Evolutionary conservation across 2,888 invertebrate species (phyloP).

Genomic region (Noctua janthe): DNA sequence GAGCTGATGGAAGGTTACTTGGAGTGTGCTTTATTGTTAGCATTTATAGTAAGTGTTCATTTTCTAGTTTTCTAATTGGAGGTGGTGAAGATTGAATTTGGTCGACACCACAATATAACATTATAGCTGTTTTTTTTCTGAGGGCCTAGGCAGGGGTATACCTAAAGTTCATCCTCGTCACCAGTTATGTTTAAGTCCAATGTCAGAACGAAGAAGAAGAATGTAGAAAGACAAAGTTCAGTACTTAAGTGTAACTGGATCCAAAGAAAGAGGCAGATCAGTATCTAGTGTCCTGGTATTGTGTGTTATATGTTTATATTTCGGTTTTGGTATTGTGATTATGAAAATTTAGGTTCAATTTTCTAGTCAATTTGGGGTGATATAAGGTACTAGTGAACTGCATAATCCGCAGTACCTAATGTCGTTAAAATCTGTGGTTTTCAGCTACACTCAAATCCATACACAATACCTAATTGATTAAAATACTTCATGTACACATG

Average conservation of each 20-base stretch:
- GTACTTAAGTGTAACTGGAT: not conserved
- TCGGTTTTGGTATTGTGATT: not conserved
- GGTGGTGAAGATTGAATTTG: not conserved
- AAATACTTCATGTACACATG: not conserved
- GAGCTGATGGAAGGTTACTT: constrained; percentile 28
- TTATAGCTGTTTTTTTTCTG: too few relatives aligned
- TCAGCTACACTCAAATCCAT: not conserved
- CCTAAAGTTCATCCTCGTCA: too few relatives aligned
- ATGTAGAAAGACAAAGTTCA: not conserved
- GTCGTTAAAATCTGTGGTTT: not conserved
- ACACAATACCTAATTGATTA: not conserved
- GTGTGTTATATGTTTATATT: too few relatives aligned
- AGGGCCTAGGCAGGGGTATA: too few relatives aligned
- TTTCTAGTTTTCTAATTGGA: not conserved
- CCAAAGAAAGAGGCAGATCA: not conserved
- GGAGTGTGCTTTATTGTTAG: constrained; percentile 36
- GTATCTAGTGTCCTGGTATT: not conserved
- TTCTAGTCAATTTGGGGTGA: not conserved
- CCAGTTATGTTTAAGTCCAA: too few relatives aligned
- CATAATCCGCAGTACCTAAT: not conserved
- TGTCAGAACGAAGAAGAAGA: too few relatives aligned
- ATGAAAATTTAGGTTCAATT: not conserved
- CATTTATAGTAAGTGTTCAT: not conserved
- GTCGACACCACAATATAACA: not conserved
- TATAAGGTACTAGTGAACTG: not conserved